Evolutionary conservation across 2,797 vertebrate genomes (phyloP).

Genomic region (Jordanella pulchra): DNA sequence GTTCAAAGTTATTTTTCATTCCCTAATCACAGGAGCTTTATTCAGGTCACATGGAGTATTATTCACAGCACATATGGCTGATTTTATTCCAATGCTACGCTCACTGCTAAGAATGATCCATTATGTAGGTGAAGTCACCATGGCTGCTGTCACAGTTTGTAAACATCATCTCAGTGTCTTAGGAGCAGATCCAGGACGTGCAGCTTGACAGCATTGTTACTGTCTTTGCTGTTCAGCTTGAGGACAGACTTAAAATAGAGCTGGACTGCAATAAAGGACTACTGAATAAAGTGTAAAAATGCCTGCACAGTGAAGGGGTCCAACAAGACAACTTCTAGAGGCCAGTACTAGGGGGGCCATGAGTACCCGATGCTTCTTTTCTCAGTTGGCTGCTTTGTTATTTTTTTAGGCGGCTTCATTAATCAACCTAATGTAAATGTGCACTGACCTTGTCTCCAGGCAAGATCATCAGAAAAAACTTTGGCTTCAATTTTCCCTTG

Average conservation of each 20-base stretch:
- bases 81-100: background rate
- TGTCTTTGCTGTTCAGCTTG: constrained; percentile 11
- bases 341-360: background rate
- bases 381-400: constrained; percentile 18
- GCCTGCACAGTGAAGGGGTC: constrained; percentile 6
- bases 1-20: constrained; percentile 17
- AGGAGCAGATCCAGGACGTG: constrained; percentile 16
- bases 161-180: constrained; percentile 6
- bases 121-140: constrained; percentile 4
- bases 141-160: constrained; percentile 6
- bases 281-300: constrained; percentile 1
- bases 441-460: constrained; percentile 41
- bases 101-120: background rate
- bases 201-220: constrained; percentile 1
- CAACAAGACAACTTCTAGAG: constrained; percentile 21
- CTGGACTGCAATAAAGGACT: constrained; percentile 10
- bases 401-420: constrained; percentile 25
- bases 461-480: constrained; percentile 45
- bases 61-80: background rate
- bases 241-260: constrained; percentile 20
- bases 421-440: constrained; percentile 34
- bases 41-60: background rate
- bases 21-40: constrained; percentile 2
- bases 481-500: constrained; percentile 20
- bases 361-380: constrained; percentile 11